A percentile compares a stretch with the other conserved stretches of the same genome.
Evolutionary conservation across 2,888 invertebrate genomes (phyloP).

Genomic region (Cephus rjabovi): DNA sequence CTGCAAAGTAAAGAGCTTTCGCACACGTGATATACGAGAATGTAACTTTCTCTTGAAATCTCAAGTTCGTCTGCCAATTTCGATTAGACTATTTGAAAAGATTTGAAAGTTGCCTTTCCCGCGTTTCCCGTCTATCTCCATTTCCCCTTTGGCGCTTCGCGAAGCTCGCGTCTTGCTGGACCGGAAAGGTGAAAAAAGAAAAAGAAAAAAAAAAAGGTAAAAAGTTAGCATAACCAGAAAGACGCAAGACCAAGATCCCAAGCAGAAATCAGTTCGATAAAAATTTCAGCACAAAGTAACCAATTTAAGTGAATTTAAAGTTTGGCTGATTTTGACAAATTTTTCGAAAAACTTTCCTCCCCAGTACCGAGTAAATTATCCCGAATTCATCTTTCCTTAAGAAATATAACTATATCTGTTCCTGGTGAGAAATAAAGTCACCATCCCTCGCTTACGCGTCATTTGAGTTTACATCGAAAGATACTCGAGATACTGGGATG

Average conservation of each 20-base stretch:
- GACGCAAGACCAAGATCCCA: neutral
- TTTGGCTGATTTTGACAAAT: neutral
- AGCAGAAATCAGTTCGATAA: neutral
- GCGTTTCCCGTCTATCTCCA: neutral
- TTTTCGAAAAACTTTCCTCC: neutral
- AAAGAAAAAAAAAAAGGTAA: too few species aligned
- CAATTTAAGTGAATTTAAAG: neutral
- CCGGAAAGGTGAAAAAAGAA: neutral
- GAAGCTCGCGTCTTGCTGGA: neutral
- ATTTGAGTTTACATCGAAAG: neutral
- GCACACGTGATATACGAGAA: neutral
- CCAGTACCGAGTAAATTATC: too few species aligned
- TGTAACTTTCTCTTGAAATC: neutral
- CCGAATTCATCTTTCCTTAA: too few species aligned
- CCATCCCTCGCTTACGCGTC: neutral
- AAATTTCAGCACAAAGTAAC: neutral
- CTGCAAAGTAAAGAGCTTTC: neutral
- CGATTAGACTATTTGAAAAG: neutral
- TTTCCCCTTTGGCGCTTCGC: neutral
- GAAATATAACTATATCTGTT: neutral
- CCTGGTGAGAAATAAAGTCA: neutral
- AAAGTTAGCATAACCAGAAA: neutral
- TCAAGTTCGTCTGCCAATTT: neutral
- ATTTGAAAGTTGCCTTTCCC: neutral
- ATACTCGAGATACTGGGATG: neutral